phyloP scores from a whole-genome alignment of 2,113 vertebrate species.

The Odobenus rosmarus region DNA sequence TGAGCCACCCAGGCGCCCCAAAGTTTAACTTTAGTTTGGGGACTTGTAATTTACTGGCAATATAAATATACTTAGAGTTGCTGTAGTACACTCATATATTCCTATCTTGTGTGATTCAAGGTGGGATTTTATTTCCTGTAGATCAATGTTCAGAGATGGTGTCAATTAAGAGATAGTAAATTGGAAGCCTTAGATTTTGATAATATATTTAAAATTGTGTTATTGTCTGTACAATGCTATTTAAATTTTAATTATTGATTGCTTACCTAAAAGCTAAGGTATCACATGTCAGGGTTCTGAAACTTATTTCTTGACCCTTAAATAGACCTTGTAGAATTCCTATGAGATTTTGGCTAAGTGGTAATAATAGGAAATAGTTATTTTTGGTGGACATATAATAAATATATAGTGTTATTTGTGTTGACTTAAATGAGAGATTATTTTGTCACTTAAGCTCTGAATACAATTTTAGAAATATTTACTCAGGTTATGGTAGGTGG shows the following conservation, averaged over 20 bases:
- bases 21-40: not conserved
- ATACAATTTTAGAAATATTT: not conserved
- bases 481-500: not conserved
- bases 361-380: not conserved
- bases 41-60: not conserved
- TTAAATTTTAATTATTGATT: not conserved
- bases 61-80: not conserved
- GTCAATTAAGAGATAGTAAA: not conserved
- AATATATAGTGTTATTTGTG: not conserved
- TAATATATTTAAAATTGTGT: not conserved
- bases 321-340: not conserved
- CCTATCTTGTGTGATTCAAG: not conserved
- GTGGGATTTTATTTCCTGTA: not conserved
- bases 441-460: not conserved
- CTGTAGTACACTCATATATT: not conserved
- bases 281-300: not conserved
- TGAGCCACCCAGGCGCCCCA: too few relatives aligned
- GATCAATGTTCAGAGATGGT: not conserved
- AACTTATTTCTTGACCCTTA: not conserved
- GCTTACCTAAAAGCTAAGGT: not conserved
- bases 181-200: not conserved
- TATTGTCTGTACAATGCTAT: not conserved
- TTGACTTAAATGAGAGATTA: slow-evolving; percentile 18
- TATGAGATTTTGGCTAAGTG: not conserved
- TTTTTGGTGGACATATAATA: not conserved